Evolutionary conservation across 1,140 invertebrate species (phyloP), one percentile per base, ranked within the genome.

Genomic region (Homalodisca vitripennis): DNA sequence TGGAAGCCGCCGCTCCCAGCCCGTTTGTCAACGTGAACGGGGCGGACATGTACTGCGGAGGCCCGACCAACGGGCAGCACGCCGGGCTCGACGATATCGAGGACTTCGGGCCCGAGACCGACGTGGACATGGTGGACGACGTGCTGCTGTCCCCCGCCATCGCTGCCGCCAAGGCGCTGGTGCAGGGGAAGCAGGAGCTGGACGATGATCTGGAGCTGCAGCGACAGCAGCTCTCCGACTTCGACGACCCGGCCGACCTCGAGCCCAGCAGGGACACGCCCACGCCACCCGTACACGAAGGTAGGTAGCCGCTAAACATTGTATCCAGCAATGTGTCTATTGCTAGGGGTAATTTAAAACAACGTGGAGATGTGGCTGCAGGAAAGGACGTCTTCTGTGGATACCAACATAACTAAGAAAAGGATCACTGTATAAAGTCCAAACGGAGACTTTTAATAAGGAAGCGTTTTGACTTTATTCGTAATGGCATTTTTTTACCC

Each of bases 31-130:
- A 65, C 53, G 55, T 64, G 46, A 70, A 65, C 34, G 63, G 73
- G 27, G 55, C 64, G 47, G 71, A 70, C 6, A 31, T 64, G 1
- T 66, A 66, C 64, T 60, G 60, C 69, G 27, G 26, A 13, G 46
- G 29, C 20, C 41, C 60, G 30, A 30, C 68, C 13, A 81, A 83
- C 14, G 82, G 84, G 24, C 84, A 86, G 24, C 83, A 84, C 47
- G 83, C 82, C 2, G 82, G 86, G 24, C 83, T 84, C 47, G 83
- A 82, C 2, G 82, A 84, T 27, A 83, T 82, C 2, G 82, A 84
- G 27, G 86, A 88, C 74, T 78, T 86, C 24, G 87, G 86, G 0
- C 84, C 84, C 0, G 86, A 85, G 75, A 86, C 84, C 0, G 83
- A 87, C 73, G 87, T 88, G 0, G 86, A 86, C 73, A 78, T 80